phyloP scores from a whole-genome alignment of 2,888 invertebrate genomes.

The Polyommatus iphigenia region DNA sequence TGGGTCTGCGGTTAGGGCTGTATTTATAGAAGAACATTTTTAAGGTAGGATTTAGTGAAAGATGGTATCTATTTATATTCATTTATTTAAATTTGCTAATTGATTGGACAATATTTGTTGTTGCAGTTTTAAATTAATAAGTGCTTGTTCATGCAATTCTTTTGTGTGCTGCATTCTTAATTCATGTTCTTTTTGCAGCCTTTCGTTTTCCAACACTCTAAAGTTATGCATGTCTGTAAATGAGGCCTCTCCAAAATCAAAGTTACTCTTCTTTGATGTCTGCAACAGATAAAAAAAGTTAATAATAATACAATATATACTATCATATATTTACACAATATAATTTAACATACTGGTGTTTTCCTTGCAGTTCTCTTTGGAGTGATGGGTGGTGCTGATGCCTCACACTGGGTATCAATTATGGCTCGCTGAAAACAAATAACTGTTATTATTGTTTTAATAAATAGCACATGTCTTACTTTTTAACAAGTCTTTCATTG shows the following conservation, averaged over 20 bases:
- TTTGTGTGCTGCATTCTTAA: neutral
- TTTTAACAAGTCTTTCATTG: no score
- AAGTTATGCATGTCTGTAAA: neutral
- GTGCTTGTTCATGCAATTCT: neutral
- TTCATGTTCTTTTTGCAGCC: neutral
- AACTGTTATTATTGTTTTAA: no score
- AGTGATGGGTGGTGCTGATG: no score
- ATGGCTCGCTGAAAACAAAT: no score
- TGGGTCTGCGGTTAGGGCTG: neutral
- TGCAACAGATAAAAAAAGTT: neutral
- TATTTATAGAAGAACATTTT: neutral
- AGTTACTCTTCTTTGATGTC: neutral
- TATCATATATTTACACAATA: no score
- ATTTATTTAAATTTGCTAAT: neutral
- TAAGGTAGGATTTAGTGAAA: neutral
- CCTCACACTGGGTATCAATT: no score
- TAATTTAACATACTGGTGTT: no score
- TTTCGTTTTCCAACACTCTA: no score
- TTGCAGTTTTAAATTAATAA: neutral
- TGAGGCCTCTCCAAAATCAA: neutral
- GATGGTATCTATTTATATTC: neutral
- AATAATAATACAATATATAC: no score
- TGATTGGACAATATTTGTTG: neutral
- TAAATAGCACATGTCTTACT: no score
- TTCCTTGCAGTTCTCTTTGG: no score